Evolutionary conservation across 2,888 invertebrate genomes (phyloP).

Genomic region (Zele albiditarsus): DNA sequence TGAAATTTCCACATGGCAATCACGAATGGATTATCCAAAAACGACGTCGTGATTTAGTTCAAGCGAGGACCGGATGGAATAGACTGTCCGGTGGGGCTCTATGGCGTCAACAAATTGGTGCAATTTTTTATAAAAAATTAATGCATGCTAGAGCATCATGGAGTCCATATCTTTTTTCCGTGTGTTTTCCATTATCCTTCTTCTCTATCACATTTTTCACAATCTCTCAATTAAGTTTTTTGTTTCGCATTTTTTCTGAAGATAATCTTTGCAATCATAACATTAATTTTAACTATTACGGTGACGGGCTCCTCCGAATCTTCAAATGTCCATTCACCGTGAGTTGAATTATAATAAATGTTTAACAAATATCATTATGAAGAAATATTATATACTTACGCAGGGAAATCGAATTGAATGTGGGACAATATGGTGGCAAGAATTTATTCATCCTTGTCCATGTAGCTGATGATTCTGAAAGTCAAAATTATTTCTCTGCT

Average conservation of each 20-base stretch:
- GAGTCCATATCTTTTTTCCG: slow-evolving; percentile 50
- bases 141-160: slow-evolving; percentile 48
- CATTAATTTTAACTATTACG: slow-evolving; percentile 29
- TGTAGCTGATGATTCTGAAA: slow-evolving; percentile 33
- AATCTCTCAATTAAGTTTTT: neutral
- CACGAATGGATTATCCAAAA: slow-evolving; percentile 46
- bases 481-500: slow-evolving; percentile 41
- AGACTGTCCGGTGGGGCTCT: slow-evolving; percentile 35
- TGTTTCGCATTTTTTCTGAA: slow-evolving; percentile 1
- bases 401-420: slow-evolving; percentile 47
- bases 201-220: neutral
- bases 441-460: slow-evolving; percentile 44
- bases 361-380: neutral
- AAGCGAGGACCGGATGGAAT: slow-evolving; percentile 44
- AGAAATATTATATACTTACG: slow-evolving; percentile 15
- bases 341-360: neutral
- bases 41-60: slow-evolving; percentile 45
- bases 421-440: slow-evolving; percentile 39
- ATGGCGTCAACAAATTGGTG: slow-evolving; percentile 46
- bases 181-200: slow-evolving; percentile 28
- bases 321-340: slow-evolving; percentile 31
- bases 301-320: slow-evolving; percentile 21
- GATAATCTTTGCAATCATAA: slow-evolving; percentile 36
- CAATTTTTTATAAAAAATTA: slow-evolving; percentile 52
- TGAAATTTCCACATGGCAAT: slow-evolving; percentile 32